Evolutionary conservation across 2,888 invertebrate genomes (phyloP), one percentile per base, ranked within the genome.

Genomic region (Microchrysa polita): DNA sequence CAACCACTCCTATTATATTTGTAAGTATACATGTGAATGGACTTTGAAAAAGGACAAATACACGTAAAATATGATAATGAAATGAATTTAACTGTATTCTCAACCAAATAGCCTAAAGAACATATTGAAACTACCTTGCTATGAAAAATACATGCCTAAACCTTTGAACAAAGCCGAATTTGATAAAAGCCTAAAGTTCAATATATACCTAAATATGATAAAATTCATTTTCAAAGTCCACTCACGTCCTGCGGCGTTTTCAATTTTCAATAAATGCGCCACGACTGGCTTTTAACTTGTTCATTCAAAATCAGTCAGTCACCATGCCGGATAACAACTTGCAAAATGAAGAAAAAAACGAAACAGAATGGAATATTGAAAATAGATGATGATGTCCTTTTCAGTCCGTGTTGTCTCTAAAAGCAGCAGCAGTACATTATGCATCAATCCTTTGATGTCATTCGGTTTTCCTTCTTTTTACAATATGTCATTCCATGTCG

Each of bases 231-330:
- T 67, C 60, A 55, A 57, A 77, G 77, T 78, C 76, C 76, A 72
- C 72, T 76, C 77, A 78, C 77, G 77, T 78, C 78, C 77, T 76
- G 77, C 59, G 74, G 77, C 73, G 77, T 75, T 76, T 76, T 77
- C 76, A 77, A 76, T 77, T 76, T 77, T 73, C 77, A 77, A 77
- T 78, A 77, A 77, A 76, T 75, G 73, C 74, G 69, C 74, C 65
- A 67, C 27, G 27, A 34, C 7, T 7, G 53, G 40, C 69, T 55
- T 69, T 69, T 55, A 55, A 69, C 55, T 53, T 34, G 14, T 71
- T 59, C 42, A 42, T 67, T 67, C 16, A 27, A 67, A 63, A 67
- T 53, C 67, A n/a, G 67, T 22, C 71, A 71, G 27, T 59, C 40
- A 20, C 20, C 27, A 34, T 34, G 27, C 27, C 40, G 52, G 40